phyloP scores from a whole-genome alignment of 2,797 vertebrate species.

The Threskiornis aethiopicus region DNA sequence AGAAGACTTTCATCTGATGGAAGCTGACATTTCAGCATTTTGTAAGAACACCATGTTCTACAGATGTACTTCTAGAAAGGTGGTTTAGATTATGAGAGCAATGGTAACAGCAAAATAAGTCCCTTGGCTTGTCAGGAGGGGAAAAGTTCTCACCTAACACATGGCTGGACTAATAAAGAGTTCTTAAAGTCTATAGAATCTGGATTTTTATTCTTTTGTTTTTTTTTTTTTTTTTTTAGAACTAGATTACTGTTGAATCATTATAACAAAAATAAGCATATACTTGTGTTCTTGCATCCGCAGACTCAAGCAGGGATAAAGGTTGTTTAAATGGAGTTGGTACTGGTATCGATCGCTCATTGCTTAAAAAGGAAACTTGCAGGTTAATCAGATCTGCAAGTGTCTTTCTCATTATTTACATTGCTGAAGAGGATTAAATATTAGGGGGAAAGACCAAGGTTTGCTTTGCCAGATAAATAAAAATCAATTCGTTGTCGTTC shows the following conservation, averaged over 20 bases:
- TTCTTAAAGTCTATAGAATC: background rate
- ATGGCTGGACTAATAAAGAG: background rate
- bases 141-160: background rate
- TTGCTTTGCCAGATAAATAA: constrained; percentile 59
- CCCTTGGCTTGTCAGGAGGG: background rate
- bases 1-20: background rate
- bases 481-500: constrained; percentile 35
- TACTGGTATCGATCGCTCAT: constrained; percentile 5
- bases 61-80: background rate
- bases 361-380: constrained; percentile 60
- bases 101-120: background rate
- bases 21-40: background rate
- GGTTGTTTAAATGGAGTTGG: constrained; percentile 25
- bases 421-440: constrained; percentile 60
- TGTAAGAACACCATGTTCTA: background rate
- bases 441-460: background rate
- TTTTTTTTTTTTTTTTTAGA: background rate
- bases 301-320: background rate
- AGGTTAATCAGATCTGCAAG: constrained; percentile 63
- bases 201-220: background rate
- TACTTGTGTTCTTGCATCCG: background rate
- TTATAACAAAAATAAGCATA: background rate
- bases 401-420: constrained; percentile 62
- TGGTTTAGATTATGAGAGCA: background rate
- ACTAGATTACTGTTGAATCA: background rate